Evolutionary conservation across 2,888 invertebrate species (phyloP), one percentile per base, ranked within the genome.

Genomic region (Entomobrya multifasciata): DNA sequence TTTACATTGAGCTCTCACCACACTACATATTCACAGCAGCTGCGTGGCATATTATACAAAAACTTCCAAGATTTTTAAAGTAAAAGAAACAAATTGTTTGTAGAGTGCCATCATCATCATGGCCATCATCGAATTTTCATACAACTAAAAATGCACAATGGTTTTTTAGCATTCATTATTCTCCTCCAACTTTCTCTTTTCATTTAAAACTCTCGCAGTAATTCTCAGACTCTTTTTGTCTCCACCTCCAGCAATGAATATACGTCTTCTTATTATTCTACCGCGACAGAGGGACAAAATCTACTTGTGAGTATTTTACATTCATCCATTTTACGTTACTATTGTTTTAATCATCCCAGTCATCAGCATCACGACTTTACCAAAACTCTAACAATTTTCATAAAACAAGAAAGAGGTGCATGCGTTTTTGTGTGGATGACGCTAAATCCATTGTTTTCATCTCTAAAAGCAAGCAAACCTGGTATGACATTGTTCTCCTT

Each of bases 261-360:
- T 10, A n/a, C 1, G 2, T 67, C 13, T 1, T 20, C 13, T 3
- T 41, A 30, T 44, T 67, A 49, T 65, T 65, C 17, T 36, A 15
- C 13, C n/a, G 27, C 65, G 30, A n/a, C n/a, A n/a, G n/a, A n/a
- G n/a, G 60, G 11, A 15, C 4, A 20, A 20, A 62, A 49, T 44
- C 65, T 79, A 79, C 65, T 79, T 79, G 65, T 79, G 79, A 36
- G 17, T n/a, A 17, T 62, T 65, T 65, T 25, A 44, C 79, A 79
- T 79, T 62, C 62, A 79, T 65, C 11, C 52, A 65, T 62, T 79
- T 49, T 49, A 52, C 30, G 27, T 36, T 27, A 30, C 62, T 41
- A 44, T 67, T 44, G 41, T 67, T 17, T 67, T 60, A 55, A 20
- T 22, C 57, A 8, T 17, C 8, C n/a, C n/a, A n/a, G n/a, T n/a